These are phyloP conservation scores for Ptychadena robeensis DNA, from an alignment of 2,797 vertebrate species.

Conservation along the genomic window DNA sequence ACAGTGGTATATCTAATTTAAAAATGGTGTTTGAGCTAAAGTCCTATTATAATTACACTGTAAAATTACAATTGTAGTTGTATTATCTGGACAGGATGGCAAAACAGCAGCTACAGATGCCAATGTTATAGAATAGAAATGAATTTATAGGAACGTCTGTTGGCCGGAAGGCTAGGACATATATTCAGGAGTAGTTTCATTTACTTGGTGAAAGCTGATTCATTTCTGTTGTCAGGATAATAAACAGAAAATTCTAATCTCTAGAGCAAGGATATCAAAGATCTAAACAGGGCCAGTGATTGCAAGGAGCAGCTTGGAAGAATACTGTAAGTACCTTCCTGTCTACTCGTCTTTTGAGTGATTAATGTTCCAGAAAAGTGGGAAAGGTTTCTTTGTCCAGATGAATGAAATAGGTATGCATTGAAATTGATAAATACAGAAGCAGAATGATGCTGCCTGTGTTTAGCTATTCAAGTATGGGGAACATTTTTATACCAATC, in stretches of 20 bases:
- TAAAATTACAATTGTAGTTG: too few species aligned
- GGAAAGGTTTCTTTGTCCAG: not conserved
- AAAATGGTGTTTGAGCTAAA: too few species aligned
- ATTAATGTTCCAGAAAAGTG: not conserved
- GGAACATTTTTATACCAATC: not conserved
- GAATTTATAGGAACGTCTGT: not conserved
- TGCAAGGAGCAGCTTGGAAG: not conserved
- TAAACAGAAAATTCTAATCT: conserved; percentile 3
- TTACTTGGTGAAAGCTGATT: not conserved
- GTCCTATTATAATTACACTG: not conserved
- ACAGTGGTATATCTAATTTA: too few species aligned
- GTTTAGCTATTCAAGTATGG: not conserved
- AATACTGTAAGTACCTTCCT: not conserved
- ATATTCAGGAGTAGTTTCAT: not conserved
- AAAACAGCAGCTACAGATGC: not conserved
- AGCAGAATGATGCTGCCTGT: too few species aligned
- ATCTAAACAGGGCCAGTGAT: not conserved
- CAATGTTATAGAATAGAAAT: not conserved
- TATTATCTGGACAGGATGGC: not conserved
- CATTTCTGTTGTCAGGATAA: not conserved
- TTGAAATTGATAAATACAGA: not conserved
- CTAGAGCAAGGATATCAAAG: not conserved
- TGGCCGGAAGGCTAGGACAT: not conserved
- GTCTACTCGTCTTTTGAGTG: not conserved
- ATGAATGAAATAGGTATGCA: not conserved